Evolutionary conservation across 2,888 invertebrate genomes (phyloP).

Genomic region (Cephonodes hylas): DNA sequence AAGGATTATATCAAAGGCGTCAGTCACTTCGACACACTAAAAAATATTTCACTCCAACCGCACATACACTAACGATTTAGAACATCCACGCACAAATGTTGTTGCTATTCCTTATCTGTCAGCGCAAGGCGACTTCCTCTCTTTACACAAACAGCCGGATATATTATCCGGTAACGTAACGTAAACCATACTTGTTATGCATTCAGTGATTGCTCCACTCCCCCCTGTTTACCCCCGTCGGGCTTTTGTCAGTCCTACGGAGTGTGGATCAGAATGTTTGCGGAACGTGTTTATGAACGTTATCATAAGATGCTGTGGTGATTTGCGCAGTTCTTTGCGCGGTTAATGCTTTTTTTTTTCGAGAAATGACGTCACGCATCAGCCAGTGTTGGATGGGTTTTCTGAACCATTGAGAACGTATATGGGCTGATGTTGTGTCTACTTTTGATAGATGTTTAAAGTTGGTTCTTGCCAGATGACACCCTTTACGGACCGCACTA

Average conservation of each 20-base stretch:
- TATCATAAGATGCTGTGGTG: slow-evolving; percentile 33
- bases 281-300: slow-evolving; percentile 30
- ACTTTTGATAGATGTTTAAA: no score
- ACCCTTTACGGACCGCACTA: no score
- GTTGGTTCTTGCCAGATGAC: no score
- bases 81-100: not conserved
- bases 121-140: slow-evolving; percentile 9
- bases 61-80: slow-evolving; percentile 5
- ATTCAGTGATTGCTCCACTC: slow-evolving; percentile 39
- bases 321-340: slow-evolving; percentile 19
- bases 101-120: slow-evolving; percentile 4
- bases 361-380: not conserved
- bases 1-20: no score
- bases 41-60: not conserved
- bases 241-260: slow-evolving; percentile 39
- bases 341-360: not conserved
- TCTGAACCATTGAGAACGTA: no score
- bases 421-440: no score
- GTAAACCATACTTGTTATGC: slow-evolving; percentile 38
- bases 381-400: no score
- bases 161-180: slow-evolving; percentile 19
- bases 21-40: no score
- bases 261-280: slow-evolving; percentile 38
- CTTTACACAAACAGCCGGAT: slow-evolving; percentile 15
- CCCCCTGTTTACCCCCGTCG: slow-evolving; percentile 31